Conservation (phyloP, 64 coral and sea anemone species). For the Pachyseris speciosa region DNA sequence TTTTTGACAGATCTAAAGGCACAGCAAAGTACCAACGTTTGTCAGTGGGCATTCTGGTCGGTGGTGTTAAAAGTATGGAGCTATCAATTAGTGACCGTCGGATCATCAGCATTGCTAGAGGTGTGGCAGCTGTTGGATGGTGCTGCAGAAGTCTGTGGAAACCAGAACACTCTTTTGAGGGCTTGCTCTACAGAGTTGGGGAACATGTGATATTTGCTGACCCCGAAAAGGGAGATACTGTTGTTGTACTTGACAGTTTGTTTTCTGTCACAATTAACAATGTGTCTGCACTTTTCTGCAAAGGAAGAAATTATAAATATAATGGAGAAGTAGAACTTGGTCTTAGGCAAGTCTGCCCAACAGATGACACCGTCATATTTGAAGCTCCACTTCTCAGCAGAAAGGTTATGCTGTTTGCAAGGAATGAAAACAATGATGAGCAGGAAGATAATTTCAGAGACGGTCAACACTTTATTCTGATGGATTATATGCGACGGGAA, state of each 20-base stretch:
- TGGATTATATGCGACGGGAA: neutral
- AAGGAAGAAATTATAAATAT: conserved; percentile 27
- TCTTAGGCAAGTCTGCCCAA: too few species aligned
- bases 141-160: conserved; percentile 50
- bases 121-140: conserved; percentile 23
- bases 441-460: neutral
- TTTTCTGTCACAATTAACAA: conserved; percentile 21
- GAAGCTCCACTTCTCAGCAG: conserved; percentile 34
- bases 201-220: conserved; percentile 41
- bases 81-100: conserved; percentile 18
- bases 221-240: conserved; percentile 20
- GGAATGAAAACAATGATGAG: conserved; percentile 1
- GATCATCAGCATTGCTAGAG: conserved; percentile 20
- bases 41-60: conserved; percentile 38
- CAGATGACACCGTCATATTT: too few species aligned
- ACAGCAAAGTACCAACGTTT: conserved; percentile 32
- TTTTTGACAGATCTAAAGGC: conserved; percentile 13
- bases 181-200: conserved; percentile 58
- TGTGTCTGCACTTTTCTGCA: conserved; percentile 33
- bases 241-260: neutral
- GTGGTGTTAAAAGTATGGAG: conserved; percentile 46
- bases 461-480: conserved; percentile 10
- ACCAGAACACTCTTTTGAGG: conserved; percentile 55
- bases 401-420: conserved; percentile 57
- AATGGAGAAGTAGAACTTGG: too few species aligned